A percentile compares a stretch with the other conserved stretches of the same genome.
Conservation (phyloP, 2,113 vertebrate species). For the Naja naja region DNA sequence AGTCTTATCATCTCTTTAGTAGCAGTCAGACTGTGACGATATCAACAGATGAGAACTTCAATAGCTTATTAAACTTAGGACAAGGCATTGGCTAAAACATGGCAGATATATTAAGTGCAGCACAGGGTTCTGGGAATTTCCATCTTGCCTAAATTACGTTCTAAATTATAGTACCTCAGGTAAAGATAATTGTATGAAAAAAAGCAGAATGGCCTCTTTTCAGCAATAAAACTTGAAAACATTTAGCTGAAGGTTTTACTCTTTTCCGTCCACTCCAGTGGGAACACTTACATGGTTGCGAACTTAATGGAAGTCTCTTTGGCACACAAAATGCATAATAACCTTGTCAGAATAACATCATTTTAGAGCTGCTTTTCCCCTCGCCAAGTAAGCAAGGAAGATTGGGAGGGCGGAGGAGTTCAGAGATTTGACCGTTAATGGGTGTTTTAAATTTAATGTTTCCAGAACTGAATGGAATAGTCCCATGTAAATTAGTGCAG, state of each 20-base stretch:
- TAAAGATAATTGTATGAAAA: not conserved
- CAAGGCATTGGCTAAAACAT: not conserved
- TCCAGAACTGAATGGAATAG: constrained; percentile 5
- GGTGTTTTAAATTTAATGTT: constrained; percentile 22
- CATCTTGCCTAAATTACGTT: not conserved
- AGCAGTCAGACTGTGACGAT: not conserved
- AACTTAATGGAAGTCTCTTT: not conserved
- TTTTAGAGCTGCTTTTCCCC: constrained; percentile 27
- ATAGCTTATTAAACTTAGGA: not conserved
- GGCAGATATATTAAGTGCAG: not conserved
- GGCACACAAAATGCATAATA: constrained; percentile 17
- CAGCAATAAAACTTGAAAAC: not conserved
- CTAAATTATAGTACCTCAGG: not conserved
- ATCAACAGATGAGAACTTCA: not conserved
- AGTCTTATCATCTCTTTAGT: not conserved
- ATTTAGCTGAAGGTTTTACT: not conserved
- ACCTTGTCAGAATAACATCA: constrained; percentile 25
- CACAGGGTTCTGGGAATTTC: not conserved
- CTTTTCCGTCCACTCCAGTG: not conserved
- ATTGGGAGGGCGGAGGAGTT: not conserved
- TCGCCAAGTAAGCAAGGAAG: not conserved
- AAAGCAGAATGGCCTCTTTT: not conserved
- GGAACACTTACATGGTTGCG: not conserved
- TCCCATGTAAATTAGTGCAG: constrained; percentile 12
- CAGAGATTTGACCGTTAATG: constrained; percentile 19